Conservation (phyloP, 37 sponge, comb jelly and placozoan species). For the Beroe ovata region DNA sequence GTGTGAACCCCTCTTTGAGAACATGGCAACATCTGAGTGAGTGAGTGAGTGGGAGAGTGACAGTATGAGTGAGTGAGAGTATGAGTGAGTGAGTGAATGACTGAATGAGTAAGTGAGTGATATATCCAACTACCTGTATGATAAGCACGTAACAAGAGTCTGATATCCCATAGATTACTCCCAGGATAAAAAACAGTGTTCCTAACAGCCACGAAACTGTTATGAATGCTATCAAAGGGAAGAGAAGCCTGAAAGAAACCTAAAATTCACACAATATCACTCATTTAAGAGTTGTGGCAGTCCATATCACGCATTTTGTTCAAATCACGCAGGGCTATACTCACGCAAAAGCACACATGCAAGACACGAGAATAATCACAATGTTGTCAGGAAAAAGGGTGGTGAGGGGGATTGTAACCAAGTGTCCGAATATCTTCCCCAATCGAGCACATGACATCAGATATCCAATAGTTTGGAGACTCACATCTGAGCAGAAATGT, state of each 20-base stretch:
- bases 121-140: neutral
- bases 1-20: slow-evolving; percentile 2
- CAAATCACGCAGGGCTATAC: no score
- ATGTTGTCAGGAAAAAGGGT: slow-evolving; percentile 9
- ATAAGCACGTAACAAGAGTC: slow-evolving; percentile 28
- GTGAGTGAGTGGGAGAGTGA: no score
- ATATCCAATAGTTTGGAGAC: slow-evolving; percentile 7
- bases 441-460: slow-evolving; percentile 9
- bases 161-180: neutral
- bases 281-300: neutral
- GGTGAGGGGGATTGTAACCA: slow-evolving; percentile 23
- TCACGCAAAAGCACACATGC: neutral
- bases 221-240: neutral
- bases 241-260: neutral
- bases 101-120: neutral
- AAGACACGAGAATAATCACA: neutral
- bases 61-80: neutral
- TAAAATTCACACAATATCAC: neutral
- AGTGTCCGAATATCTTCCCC: slow-evolving; percentile 29
- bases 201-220: neutral
- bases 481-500: neutral
- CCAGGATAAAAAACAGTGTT: neutral
- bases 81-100: neutral
- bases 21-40: neutral
- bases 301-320: neutral